phyloP scores from a whole-genome alignment of 2,888 invertebrate genomes.

The Zaprionus lineosus region DNA sequence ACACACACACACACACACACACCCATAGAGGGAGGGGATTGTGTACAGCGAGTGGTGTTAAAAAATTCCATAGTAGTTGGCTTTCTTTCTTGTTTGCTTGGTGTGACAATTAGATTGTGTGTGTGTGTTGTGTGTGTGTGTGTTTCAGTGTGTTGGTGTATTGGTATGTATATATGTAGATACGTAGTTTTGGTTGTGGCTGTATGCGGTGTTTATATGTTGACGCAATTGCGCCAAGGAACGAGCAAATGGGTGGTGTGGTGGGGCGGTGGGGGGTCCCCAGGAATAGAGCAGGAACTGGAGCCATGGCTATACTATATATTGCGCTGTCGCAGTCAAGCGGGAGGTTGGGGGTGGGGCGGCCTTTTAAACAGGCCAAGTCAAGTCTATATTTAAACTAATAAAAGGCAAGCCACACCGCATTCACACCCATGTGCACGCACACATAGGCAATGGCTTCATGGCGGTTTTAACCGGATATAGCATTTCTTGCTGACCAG shows the following conservation, averaged over 20 bases:
- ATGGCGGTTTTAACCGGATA: slow-evolving; percentile 48
- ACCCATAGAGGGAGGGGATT: not conserved
- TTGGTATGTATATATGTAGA: slow-evolving; percentile 6
- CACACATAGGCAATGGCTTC: slow-evolving; percentile 15
- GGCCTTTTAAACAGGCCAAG: slow-evolving; percentile 55
- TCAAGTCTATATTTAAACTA: slow-evolving; percentile 75
- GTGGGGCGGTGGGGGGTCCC: no score
- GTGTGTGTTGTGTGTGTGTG: slow-evolving; percentile 24
- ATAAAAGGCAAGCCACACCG: slow-evolving; percentile 63
- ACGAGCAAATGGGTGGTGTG: no score
- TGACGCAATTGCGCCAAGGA: slow-evolving; percentile 73
- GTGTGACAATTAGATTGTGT: slow-evolving; percentile 74
- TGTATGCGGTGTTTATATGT: slow-evolving; percentile 43
- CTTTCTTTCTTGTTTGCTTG: slow-evolving; percentile 63
- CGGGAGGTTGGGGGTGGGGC: slow-evolving; percentile 9
- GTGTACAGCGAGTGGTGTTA: slow-evolving; percentile 28
- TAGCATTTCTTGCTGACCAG: slow-evolving; percentile 28
- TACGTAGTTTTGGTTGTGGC: no score
- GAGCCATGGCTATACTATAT: slow-evolving; percentile 30
- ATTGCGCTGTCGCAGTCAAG: slow-evolving; percentile 27
- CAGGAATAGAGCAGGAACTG: slow-evolving; percentile 37
- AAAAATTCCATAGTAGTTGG: slow-evolving; percentile 75
- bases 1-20: slow-evolving; percentile 10
- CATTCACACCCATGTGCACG: slow-evolving; percentile 8
- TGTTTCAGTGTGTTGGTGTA: slow-evolving; percentile 34